Percentiles rank a stretch among this genome's conserved stretches.
These are phyloP conservation scores for Drosophila aff. DNA, from an alignment of 1,140 invertebrate genomes.

Conservation along the genomic window DNA sequence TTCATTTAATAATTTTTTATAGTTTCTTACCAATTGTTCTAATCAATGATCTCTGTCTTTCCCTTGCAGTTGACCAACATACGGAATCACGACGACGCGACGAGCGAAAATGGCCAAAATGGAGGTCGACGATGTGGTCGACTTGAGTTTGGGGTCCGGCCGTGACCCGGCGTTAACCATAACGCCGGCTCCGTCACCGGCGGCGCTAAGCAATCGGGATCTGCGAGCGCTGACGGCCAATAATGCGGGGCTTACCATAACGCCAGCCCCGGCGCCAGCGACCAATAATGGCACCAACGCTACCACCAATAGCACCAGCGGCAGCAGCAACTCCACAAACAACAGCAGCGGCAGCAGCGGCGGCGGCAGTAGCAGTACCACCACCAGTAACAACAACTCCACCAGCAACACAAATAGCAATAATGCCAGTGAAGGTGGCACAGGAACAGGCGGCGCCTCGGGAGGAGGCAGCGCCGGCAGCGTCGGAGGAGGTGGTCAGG, in stretches of 20 bases:
- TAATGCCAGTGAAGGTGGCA: constrained; percentile 19
- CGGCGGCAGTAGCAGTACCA: background rate
- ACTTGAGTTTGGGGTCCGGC: constrained; percentile 86
- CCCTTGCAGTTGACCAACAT: constrained; percentile 63
- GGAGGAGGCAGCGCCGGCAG: background rate
- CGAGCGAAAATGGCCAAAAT: constrained; percentile 87
- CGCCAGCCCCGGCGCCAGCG: constrained; percentile 65
- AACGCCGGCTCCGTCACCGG: constrained; percentile 63
- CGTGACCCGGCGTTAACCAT: constrained; percentile 82
- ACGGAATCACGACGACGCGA: constrained; percentile 81
- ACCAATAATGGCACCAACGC: constrained; percentile 20
- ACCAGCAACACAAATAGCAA: constrained; percentile 41
- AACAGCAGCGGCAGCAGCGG: constrained; percentile 3
- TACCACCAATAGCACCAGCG: constrained; percentile 29
- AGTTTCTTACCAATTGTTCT: no score
- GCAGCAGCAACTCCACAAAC: constrained; percentile 24
- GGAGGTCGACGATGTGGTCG: constrained; percentile 88
- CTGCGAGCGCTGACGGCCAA: constrained; percentile 75
- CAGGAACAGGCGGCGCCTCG: constrained; percentile 6
- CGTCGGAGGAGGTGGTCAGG: constrained; percentile 44
- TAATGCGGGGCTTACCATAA: constrained; percentile 81
- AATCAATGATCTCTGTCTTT: background rate
- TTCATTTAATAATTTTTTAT: background rate
- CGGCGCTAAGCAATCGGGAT: constrained; percentile 69
- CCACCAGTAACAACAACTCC: constrained; percentile 15